These are phyloP conservation scores for Hofmannophila pseudospretella DNA, from an alignment of 2,888 invertebrate genomes.

Conservation along the genomic window DNA sequence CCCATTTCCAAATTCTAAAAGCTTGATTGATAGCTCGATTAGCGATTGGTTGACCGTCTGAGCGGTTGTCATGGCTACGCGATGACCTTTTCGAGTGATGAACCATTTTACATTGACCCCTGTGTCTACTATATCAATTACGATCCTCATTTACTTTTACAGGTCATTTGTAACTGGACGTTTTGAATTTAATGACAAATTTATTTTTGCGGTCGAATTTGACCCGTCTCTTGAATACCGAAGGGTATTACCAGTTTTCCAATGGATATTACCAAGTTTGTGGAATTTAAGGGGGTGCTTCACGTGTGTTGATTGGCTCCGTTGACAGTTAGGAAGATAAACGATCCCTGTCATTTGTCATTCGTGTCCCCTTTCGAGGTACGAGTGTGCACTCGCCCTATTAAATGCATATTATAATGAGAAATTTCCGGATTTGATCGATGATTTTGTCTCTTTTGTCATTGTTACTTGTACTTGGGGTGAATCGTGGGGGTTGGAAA, in stretches of 20 bases:
- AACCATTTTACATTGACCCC: constrained; percentile 33
- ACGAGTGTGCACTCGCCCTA: constrained; percentile 58
- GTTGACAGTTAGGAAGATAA: constrained; percentile 74
- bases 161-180: constrained; percentile 37
- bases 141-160: constrained; percentile 27
- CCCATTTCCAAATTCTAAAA: constrained; percentile 33
- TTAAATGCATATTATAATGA: constrained; percentile 68
- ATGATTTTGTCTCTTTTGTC: constrained; percentile 9
- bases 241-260: constrained; percentile 5
- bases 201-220: constrained; percentile 16
- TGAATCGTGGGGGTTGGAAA: not conserved
- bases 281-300: constrained; percentile 40
- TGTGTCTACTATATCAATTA: constrained; percentile 19
- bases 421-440: constrained; percentile 40
- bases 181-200: constrained; percentile 23
- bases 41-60: constrained; percentile 47
- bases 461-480: constrained; percentile 2
- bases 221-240: not conserved
- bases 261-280: constrained; percentile 8
- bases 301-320: constrained; percentile 69
- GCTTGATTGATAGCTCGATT: constrained; percentile 58
- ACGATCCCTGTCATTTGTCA: constrained; percentile 72
- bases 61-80: constrained; percentile 38
- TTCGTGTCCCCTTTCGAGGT: constrained; percentile 52
- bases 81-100: constrained; percentile 21